Percentiles rank a stretch among this genome's conserved stretches.
Evolutionary conservation across 2,888 invertebrate genomes (phyloP).

Genomic region (Pyralis farinalis): DNA sequence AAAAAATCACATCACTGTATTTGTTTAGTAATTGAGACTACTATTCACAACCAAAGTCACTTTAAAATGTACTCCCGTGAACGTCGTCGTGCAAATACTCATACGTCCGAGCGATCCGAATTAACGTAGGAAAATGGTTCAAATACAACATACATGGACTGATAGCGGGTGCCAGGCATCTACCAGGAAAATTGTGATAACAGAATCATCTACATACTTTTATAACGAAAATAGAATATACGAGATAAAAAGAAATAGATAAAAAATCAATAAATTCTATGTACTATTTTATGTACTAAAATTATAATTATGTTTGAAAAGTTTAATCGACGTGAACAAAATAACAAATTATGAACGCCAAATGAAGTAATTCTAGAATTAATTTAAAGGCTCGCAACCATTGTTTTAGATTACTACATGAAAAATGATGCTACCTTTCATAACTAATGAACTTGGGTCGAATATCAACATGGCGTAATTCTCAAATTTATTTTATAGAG

Average conservation of each 20-base stretch:
- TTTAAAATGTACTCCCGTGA: conserved; percentile 16
- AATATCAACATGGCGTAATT: conserved; percentile 3
- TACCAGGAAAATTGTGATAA: conserved; percentile 68
- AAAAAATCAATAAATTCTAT: no score
- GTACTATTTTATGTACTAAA: no score
- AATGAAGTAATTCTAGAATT: conserved; percentile 1
- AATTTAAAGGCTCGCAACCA: not conserved
- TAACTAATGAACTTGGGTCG: conserved; percentile 1
- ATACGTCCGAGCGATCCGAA: conserved; percentile 61
- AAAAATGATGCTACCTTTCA: conserved; percentile 2
- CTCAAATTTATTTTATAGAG: not conserved
- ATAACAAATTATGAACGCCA: not conserved
- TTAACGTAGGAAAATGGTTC: conserved; percentile 67
- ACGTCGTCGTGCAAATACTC: conserved; percentile 18
- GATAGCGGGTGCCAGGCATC: conserved; percentile 46
- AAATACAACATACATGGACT: conserved; percentile 43
- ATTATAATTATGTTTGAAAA: not conserved
- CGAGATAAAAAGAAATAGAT: no score
- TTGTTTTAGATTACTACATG: not conserved
- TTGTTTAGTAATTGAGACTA: conserved; percentile 9
- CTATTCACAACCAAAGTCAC: conserved; percentile 15
- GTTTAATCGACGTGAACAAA: not conserved
- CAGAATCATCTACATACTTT: conserved; percentile 24
- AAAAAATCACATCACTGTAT: conserved; percentile 6
- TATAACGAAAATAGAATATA: not conserved